phyloP scores from a whole-genome alignment of 2,113 vertebrate species.

The Chlorodrepanis virens region DNA sequence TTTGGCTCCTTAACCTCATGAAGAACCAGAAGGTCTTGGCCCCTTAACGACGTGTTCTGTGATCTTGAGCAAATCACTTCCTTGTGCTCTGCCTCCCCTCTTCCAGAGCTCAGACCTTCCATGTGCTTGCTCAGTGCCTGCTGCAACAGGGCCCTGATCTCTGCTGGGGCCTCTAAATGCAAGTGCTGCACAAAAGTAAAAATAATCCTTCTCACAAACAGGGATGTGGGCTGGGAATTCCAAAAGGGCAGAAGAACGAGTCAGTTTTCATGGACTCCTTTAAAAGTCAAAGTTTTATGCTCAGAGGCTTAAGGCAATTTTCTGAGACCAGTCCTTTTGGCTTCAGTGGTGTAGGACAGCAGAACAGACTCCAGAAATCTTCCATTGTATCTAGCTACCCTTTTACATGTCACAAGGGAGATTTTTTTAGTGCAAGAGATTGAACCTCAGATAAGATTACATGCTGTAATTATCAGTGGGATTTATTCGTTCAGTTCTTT shows the following conservation, averaged over 20 bases:
- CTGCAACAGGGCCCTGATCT: neutral
- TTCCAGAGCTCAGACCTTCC: neutral
- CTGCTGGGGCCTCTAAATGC: neutral
- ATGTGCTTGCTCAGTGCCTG: neutral
- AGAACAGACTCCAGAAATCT: conserved; percentile 7
- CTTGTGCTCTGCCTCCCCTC: neutral
- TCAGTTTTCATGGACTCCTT: neutral
- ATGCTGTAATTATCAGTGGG: conserved; percentile 18
- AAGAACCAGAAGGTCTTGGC: neutral
- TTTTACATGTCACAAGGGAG: conserved; percentile 23
- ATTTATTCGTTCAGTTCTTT: conserved; percentile 8
- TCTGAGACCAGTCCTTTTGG: neutral
- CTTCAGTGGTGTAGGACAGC: neutral
- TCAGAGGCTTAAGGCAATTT: neutral
- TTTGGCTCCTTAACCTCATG: neutral
- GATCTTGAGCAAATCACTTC: neutral
- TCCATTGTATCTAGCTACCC: neutral
- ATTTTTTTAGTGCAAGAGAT: conserved; percentile 1
- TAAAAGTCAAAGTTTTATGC: neutral
- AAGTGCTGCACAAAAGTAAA: neutral
- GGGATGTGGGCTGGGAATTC: neutral
- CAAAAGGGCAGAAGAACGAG: neutral
- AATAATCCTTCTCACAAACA: neutral
- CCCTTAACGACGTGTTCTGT: neutral
- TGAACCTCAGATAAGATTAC: conserved; percentile 29